Evolutionary conservation across 1,140 invertebrate genomes (phyloP).

Genomic region (Drosophila pachea): DNA sequence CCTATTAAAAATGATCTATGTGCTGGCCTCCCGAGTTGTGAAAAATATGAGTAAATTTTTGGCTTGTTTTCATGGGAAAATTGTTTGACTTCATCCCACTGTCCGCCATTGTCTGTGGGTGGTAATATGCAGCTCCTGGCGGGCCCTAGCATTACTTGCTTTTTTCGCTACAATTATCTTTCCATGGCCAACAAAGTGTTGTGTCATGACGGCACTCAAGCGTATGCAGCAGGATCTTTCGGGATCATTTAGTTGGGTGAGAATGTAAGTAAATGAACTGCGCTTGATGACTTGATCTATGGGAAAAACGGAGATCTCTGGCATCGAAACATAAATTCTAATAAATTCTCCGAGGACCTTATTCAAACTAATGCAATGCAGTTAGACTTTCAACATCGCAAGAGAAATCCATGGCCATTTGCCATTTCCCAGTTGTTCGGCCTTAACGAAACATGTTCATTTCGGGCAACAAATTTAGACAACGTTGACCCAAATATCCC

Average conservation of each 20-base stretch:
- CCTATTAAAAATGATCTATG: slow-evolving; percentile 53
- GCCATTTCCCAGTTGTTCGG: too few relatives aligned
- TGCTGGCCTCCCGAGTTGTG: slow-evolving; percentile 8
- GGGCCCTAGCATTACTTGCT: slow-evolving; percentile 44
- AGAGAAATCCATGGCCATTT: background rate
- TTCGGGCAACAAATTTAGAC: slow-evolving; percentile 5
- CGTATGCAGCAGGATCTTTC: slow-evolving; percentile 15
- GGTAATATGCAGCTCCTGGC: slow-evolving; percentile 27
- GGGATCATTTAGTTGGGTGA: slow-evolving; percentile 37
- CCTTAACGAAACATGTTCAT: slow-evolving; percentile 28
- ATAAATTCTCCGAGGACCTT: background rate
- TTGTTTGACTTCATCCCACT: slow-evolving; percentile 5
- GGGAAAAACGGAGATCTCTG: slow-evolving; percentile 21
- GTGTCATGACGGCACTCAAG: slow-evolving; percentile 52
- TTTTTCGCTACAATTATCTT: slow-evolving; percentile 10
- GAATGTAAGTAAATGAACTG: slow-evolving; percentile 23
- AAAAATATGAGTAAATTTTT: slow-evolving; percentile 48
- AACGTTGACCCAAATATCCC: slow-evolving; percentile 44
- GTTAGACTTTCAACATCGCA: background rate
- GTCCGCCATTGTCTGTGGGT: slow-evolving; percentile 45
- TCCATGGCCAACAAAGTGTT: slow-evolving; percentile 39
- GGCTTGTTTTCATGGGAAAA: slow-evolving; percentile 60
- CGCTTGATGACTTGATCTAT: background rate
- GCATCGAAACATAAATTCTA: slow-evolving; percentile 7
- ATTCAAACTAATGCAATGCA: background rate